These are phyloP conservation scores for Onychomys leucogaster DNA, from an alignment of 2,797 vertebrate species.

Conservation along the genomic window DNA sequence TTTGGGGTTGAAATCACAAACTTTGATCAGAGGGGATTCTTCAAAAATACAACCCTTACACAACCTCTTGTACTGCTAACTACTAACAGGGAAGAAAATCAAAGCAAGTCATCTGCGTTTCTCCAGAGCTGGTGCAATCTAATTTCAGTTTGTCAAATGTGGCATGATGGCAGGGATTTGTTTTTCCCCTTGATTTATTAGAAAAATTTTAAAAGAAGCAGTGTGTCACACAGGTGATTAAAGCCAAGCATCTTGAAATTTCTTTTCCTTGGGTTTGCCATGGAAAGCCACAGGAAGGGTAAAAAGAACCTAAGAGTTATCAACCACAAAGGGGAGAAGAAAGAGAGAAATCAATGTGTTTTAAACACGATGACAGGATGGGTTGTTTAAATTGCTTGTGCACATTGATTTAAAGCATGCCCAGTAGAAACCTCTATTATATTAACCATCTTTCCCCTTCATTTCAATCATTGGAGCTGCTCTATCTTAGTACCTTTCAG, in stretches of 20 bases:
- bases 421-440: slow-evolving; percentile 86
- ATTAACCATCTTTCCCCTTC: slow-evolving; percentile 87
- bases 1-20: slow-evolving; percentile 10
- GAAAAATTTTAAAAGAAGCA: slow-evolving; percentile 88
- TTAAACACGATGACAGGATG: slow-evolving; percentile 85
- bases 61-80: slow-evolving; percentile 63
- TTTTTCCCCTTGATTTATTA: slow-evolving; percentile 92
- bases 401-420: slow-evolving; percentile 89
- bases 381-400: slow-evolving; percentile 86
- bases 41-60: slow-evolving; percentile 1
- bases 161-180: slow-evolving; percentile 83
- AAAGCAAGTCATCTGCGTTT: slow-evolving; percentile 87
- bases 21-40: slow-evolving; percentile 50
- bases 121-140: slow-evolving; percentile 87
- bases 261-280: slow-evolving; percentile 62
- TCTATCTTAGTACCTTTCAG: slow-evolving; percentile 85
- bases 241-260: slow-evolving; percentile 74
- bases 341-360: slow-evolving; percentile 85
- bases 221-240: slow-evolving; percentile 88
- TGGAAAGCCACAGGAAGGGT: slow-evolving; percentile 64
- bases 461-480: slow-evolving; percentile 85
- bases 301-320: slow-evolving; percentile 64
- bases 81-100: slow-evolving; percentile 82
- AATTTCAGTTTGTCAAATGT: slow-evolving; percentile 90
- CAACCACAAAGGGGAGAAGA: slow-evolving; percentile 77